Conservation (phyloP, 2,113 vertebrate species). For the Pseudopodoces humilis region DNA sequence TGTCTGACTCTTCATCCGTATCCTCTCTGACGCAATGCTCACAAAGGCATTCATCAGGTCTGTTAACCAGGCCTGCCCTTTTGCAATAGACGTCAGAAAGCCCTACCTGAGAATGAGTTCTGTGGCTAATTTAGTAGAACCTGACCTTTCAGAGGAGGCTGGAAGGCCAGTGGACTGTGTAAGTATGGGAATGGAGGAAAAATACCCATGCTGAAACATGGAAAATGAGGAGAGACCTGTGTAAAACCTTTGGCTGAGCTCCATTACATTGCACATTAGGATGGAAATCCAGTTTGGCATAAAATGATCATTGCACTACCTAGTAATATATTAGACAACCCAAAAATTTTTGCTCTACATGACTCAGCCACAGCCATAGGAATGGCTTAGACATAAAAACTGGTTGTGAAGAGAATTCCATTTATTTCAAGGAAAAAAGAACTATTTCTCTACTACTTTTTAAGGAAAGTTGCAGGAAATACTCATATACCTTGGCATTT, state of each 20-base stretch:
- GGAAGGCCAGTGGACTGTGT: neutral
- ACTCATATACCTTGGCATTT: neutral
- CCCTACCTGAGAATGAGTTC: neutral
- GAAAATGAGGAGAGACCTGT: neutral
- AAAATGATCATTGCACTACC: neutral
- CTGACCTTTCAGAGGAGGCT: constrained; percentile 3
- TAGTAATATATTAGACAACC: neutral
- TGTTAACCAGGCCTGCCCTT: neutral
- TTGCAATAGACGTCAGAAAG: accelerated
- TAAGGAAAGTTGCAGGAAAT: neutral
- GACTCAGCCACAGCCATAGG: neutral
- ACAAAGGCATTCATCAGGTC: neutral
- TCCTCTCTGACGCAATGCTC: neutral
- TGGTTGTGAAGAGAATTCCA: neutral
- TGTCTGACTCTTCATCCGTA: neutral
- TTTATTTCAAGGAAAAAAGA: neutral
- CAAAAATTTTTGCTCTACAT: neutral
- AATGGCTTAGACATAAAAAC: neutral
- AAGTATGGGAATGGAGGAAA: neutral
- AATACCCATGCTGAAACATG: neutral
- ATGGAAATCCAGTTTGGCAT: neutral
- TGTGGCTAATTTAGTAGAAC: constrained; percentile 4
- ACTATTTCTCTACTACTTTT: neutral
- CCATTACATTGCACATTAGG: neutral
- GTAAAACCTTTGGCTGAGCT: neutral